Base-by-base conservation (phyloP, 2,888 invertebrate genomes). In the Chloroclystis v-ata region DNA sequence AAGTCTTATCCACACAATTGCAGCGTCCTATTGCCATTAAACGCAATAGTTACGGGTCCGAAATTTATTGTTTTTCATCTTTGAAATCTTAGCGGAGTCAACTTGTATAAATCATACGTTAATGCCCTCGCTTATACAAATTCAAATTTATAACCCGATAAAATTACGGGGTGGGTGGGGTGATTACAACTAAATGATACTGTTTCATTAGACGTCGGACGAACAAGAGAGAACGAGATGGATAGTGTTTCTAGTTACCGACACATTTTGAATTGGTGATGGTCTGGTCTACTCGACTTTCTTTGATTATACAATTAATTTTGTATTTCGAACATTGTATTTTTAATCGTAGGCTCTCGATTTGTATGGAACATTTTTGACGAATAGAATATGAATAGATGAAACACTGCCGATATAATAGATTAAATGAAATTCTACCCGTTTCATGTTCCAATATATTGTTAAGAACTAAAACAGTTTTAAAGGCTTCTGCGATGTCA, bases 121-220 rank as follows among this genome's bases (percentile, higher is more conserved):
- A 86, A 87, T 87, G 85, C 87, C 72, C 59, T 67, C 60, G 84
- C 83, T 87, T 87, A 86, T 86, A 86, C 86, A 86, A 87, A 87
- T 86, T 87, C 85, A 87, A 88, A 89, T 89, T 89, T 89, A 89
- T 89, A 88, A 82, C 87, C 82, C 87, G 86, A 88, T 88, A 88
- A 87, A 87, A 88, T 88, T 88, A 87, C 85, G 75, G 74, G 78
- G 73, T 71, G 52, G 54, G 57, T 49, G 51, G 57, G 53, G 48
- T 39, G 70, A 74, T 75, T 68, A 69, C 67, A 75, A 75, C 77
- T 78, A 78, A 80, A 80, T 73, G 74, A 68, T 71, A 73, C 78
- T 39, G 52, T 54, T 84, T 81, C 79, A 81, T 83, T 82, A 78
- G 62, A 30, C 39, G 43, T 32, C 29, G 37, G 40, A 49, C 44